phyloP scores from a whole-genome alignment of 2,113 vertebrate genomes.

The Macheiramphus alcinus region DNA sequence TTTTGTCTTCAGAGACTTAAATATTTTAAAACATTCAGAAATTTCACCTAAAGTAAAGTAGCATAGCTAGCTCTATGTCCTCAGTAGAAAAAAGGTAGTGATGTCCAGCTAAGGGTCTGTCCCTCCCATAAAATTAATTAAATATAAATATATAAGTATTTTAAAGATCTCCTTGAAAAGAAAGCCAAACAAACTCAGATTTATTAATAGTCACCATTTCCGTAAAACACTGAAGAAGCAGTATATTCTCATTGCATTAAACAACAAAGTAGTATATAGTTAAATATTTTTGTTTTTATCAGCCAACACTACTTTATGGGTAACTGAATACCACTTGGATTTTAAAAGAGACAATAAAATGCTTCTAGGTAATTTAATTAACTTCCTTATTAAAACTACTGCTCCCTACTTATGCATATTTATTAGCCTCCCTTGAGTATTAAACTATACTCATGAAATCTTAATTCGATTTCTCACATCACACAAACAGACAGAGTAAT shows the following conservation, averaged over 20 bases:
- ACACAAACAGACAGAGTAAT: neutral
- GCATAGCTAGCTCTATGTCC: neutral
- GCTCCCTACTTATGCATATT: neutral
- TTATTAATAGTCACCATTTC: neutral
- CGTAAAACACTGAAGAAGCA: neutral
- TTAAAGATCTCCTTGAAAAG: neutral
- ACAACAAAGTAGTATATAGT: neutral
- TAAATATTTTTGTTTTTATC: neutral
- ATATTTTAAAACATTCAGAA: neutral
- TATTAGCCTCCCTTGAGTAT: neutral
- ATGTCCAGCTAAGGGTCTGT: neutral
- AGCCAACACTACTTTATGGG: neutral
- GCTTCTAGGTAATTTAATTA: slow-evolving; percentile 5
- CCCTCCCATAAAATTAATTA: neutral
- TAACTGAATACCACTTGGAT: neutral
- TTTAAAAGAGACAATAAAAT: neutral
- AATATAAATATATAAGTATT: neutral
- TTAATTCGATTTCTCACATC: slow-evolving; percentile 24
- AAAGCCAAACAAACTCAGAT: neutral
- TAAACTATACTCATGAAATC: slow-evolving; percentile 15
- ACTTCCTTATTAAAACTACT: neutral
- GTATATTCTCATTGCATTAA: neutral
- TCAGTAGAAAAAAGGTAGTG: neutral
- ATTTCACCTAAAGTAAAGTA: neutral
- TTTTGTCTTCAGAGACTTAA: neutral